phyloP scores from a whole-genome alignment of 1,140 invertebrate genomes.

The Philaenus spumarius region DNA sequence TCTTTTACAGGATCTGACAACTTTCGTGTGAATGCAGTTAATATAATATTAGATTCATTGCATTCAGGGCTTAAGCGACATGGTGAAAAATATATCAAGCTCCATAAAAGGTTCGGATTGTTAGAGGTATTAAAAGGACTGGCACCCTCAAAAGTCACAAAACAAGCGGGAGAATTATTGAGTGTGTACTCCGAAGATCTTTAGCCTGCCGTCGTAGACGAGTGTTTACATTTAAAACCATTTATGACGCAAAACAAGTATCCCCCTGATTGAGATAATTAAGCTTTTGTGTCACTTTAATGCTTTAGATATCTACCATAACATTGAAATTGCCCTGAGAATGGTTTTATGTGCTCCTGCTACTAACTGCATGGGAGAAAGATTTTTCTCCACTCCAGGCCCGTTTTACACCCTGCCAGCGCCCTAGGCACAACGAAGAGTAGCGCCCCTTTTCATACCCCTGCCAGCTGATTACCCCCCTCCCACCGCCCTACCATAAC shows the following conservation, averaged over 20 bases:
- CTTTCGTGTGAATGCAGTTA: no score
- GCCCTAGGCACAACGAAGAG: no score
- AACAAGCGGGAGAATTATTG: constrained; percentile 2
- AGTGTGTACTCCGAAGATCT: no score
- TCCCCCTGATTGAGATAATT: background rate
- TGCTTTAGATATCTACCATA: background rate
- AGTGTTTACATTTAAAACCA: constrained; percentile 7
- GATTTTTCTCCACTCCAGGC: no score
- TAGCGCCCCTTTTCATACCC: no score
- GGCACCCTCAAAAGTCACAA: background rate
- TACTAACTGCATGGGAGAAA: background rate
- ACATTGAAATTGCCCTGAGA: background rate
- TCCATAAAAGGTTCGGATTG: background rate
- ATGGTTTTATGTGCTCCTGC: constrained; percentile 4
- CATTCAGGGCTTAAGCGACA: constrained; percentile 5
- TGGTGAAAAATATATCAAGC: no score
- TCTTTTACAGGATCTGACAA: background rate
- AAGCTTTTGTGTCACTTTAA: background rate
- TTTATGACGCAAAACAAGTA: background rate
- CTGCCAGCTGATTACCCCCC: no score
- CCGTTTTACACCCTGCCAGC: no score
- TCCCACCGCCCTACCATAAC: no score
- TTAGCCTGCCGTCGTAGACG: background rate
- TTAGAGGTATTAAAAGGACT: background rate
- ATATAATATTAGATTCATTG: background rate